Evolutionary conservation across 2,888 invertebrate genomes (phyloP).

Genomic region (Drosophila mettleri): DNA sequence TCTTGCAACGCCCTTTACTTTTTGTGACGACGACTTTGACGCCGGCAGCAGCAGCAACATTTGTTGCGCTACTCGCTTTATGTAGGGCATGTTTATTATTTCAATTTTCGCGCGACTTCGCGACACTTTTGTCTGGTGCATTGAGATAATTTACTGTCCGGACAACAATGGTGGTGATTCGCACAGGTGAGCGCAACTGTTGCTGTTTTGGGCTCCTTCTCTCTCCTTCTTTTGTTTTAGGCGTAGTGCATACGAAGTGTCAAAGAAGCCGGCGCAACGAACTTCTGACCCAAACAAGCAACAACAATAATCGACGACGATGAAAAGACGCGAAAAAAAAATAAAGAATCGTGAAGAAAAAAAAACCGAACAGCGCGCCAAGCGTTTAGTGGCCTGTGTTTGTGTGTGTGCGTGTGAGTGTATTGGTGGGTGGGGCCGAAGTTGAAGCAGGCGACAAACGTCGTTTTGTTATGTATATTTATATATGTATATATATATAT

Average conservation of each 20-base stretch:
- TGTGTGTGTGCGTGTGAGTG: conserved; percentile 2
- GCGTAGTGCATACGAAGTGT: conserved; percentile 47
- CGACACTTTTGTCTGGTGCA: background rate
- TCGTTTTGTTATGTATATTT: conserved; percentile 6
- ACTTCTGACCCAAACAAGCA: conserved; percentile 75
- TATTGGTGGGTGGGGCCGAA: conserved; percentile 47
- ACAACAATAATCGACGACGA: conserved; percentile 56
- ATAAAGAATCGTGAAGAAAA: conserved; percentile 37
- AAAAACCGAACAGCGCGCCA: conserved; percentile 42
- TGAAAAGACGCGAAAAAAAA: conserved; percentile 69
- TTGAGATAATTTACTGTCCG: background rate
- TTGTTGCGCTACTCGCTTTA: conserved; percentile 29
- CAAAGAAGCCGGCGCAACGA: conserved; percentile 52
- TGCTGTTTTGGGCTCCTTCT: conserved; percentile 22
- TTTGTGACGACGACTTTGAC: conserved; percentile 23
- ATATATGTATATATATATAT: conserved; percentile 2
- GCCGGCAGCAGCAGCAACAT: background rate
- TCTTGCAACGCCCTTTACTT: conserved; percentile 8
- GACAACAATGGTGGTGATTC: conserved; percentile 12
- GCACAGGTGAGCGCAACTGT: conserved; percentile 41
- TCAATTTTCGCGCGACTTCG: conserved; percentile 4
- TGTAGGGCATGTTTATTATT: conserved; percentile 34
- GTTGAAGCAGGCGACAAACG: conserved; percentile 24
- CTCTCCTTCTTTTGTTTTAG: background rate
- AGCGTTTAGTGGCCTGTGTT: conserved; percentile 37